Percentiles rank a stretch among this genome's conserved stretches.
Evolutionary conservation across 2,113 vertebrate genomes (phyloP).

Genomic region (Macquaria australasica): DNA sequence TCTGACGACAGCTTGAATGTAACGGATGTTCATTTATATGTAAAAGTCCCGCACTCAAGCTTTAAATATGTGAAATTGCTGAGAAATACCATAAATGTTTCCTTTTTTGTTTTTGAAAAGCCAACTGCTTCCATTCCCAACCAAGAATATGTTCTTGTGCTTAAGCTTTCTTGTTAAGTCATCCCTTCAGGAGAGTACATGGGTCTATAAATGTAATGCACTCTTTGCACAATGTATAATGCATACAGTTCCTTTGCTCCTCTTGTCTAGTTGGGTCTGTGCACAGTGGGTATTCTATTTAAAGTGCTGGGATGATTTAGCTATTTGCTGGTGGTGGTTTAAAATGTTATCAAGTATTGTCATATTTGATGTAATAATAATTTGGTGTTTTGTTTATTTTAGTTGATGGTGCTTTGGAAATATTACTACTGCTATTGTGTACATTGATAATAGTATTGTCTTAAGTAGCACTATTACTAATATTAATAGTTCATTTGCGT

Average conservation of each 20-base stretch:
- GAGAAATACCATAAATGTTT: too few relatives aligned
- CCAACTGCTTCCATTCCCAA: background rate
- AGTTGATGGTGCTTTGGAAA: background rate
- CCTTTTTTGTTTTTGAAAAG: conserved; percentile 2
- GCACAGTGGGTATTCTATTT: conserved; percentile 54
- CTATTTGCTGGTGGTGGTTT: conserved; percentile 31
- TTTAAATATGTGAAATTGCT: conserved; percentile 4
- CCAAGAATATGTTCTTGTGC: conserved; percentile 1
- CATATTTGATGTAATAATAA: background rate
- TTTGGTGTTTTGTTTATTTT: background rate
- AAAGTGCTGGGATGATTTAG: conserved; percentile 38
- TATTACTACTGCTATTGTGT: background rate
- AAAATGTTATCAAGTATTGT: conserved; percentile 36
- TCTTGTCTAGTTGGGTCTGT: conserved; percentile 40
- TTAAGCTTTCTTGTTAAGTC: conserved; percentile 60
- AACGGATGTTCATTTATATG: too few relatives aligned
- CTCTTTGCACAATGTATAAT: conserved; percentile 72
- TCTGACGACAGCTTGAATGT: too few relatives aligned
- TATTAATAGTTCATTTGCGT: background rate
- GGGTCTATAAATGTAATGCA: conserved; percentile 65
- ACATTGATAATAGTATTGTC: background rate
- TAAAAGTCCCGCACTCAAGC: too few relatives aligned
- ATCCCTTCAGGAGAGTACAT: conserved; percentile 53
- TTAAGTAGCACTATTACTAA: background rate
- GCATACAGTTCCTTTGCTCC: conserved; percentile 52